A percentile compares a stretch with the other conserved stretches of the same genome.
phyloP scores from a whole-genome alignment of 2,113 vertebrate species.

The Sciurus niger region DNA sequence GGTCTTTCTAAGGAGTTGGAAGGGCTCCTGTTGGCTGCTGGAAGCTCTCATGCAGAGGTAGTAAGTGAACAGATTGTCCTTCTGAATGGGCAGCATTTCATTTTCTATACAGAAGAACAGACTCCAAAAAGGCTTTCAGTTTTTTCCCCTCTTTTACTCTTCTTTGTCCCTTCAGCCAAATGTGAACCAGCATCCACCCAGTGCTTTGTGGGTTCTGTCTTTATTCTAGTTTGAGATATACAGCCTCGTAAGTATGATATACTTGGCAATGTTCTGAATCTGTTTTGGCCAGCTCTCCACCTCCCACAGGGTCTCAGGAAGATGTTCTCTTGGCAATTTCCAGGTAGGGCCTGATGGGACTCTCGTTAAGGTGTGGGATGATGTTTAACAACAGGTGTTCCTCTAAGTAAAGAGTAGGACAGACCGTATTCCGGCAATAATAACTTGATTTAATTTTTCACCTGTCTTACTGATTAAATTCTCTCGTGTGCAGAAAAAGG shows the following conservation, averaged over 20 bases:
- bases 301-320: neutral
- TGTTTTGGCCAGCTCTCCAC: neutral
- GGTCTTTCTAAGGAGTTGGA: constrained; percentile 32
- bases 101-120: constrained; percentile 34
- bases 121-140: neutral
- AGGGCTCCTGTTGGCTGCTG: neutral
- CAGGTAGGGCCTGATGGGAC: neutral
- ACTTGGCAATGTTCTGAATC: neutral
- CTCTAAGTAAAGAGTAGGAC: neutral
- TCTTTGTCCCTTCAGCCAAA: constrained; percentile 9
- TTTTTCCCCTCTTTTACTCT: neutral
- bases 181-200: neutral
- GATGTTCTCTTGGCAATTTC: neutral
- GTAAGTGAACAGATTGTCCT: constrained; percentile 67
- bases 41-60: neutral
- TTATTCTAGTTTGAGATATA: constrained; percentile 36
- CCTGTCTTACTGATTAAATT: neutral
- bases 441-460: constrained; percentile 10
- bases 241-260: neutral
- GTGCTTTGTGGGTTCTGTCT: neutral
- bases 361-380: neutral
- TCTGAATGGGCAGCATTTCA: constrained; percentile 45
- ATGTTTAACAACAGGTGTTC: neutral
- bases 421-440: neutral
- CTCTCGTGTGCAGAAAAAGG: neutral